Base-by-base conservation (phyloP, 1,140 invertebrate genomes). In the Dinothrombium tinctorium region DNA sequence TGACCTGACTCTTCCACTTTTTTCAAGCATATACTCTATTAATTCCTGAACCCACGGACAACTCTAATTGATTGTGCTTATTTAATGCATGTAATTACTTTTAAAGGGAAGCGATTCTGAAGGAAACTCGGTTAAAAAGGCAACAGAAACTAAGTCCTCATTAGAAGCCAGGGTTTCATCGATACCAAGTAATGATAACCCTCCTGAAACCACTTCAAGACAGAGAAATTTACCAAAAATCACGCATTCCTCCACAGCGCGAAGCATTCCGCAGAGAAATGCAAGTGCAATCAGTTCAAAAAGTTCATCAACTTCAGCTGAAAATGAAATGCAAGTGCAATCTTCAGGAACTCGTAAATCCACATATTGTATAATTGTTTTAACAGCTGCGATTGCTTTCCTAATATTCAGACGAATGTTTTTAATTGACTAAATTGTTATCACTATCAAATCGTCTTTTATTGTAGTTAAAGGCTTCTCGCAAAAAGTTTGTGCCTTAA, bases 381-480 rank as follows among this genome's bases (percentile, higher is more conserved):
- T 36, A 5, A 21, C 17, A 11, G 9, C 23, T 15, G 33, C 33
- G 23, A 36, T 36, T 21, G 20, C 33, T 36, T 36, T 36, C 19
- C 33, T 36, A 4, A 9, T 36, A 21, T 36, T 36, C 33, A 19
- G 33, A 21, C 33, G 33, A 21, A 36, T 36, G 12, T 36, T 36
- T 19, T 17, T 33, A 9, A 21, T 22, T 21, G 33, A 36, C n/a
- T n/a, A n/a, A n/a, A n/a, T n/a, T n/a, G n/a, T n/a, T n/a, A n/a
- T n/a, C n/a, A n/a, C n/a, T n/a, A n/a, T n/a, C n/a, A n/a, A n/a
- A n/a, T n/a, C n/a, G n/a, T n/a, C n/a, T n/a, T n/a, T n/a, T n/a
- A n/a, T n/a, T n/a, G n/a, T n/a, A n/a, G n/a, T n/a, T n/a, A n/a
- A n/a, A n/a, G n/a, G n/a, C n/a, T n/a, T n/a, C n/a, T n/a, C n/a